Base-by-base conservation (phyloP, 2,797 vertebrate species). In the Gastrophryne carolinensis region DNA sequence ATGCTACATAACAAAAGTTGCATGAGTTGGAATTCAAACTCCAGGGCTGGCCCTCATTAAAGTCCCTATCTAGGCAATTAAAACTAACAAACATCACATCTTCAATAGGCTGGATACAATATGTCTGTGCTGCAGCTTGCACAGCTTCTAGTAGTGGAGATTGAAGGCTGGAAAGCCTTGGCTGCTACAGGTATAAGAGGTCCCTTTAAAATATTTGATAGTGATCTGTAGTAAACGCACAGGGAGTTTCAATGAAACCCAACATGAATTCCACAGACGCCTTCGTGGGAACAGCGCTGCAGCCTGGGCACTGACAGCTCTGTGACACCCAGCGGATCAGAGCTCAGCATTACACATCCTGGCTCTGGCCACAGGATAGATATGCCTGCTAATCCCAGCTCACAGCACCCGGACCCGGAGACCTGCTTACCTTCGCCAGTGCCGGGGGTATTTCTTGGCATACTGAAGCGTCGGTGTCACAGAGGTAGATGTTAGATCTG, bases 201-300 rank as follows among this genome's bases (percentile, higher is more conserved):
- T 35, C 2, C 12, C 32, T 6, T 23, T n/a, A n/a, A n/a, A n/a
- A n/a, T n/a, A n/a, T 10, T 10, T 10, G 32, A 24, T 72, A 34
- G 58, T 72, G 57, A 54, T 19, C 30, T 8, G 0, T 39, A 0
- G 3, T 10, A 13, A 19, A 17, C 7, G 29, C 8, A 17, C 9
- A 24, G 41, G 23, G 29, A 62, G 39, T 53, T 63, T 37, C 47
- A 19, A 29, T 26, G 64, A 30, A 5, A 49, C 23, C 3, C 19
- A 62, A 34, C 32, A 21, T 66, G 77, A 69, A 80, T 81, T 83
- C 81, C 79, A 60, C 54, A 61, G 79, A 74, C 60, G 75, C 78
- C 79, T 81, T 79, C 80, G 76, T 78, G 81, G 78, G 23, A 67
- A 78, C 69, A 26, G 68, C 65, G 82, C 60, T 64, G 60, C 24